These are phyloP conservation scores for Noctua pronuba DNA, from an alignment of 2,888 invertebrate genomes.

Conservation along the genomic window DNA sequence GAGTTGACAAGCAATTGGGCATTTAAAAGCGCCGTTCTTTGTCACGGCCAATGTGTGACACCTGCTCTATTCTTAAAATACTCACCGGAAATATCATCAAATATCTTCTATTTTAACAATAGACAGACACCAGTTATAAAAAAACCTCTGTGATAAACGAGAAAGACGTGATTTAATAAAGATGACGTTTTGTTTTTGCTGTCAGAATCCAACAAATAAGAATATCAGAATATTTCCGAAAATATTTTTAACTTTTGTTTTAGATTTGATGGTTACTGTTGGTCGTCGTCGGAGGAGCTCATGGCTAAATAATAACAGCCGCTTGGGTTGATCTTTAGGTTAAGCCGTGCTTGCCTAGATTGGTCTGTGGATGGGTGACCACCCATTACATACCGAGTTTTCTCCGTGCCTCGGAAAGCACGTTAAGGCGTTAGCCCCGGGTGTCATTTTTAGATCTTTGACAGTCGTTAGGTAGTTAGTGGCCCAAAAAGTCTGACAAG, in stretches of 20 bases:
- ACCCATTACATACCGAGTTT: no score
- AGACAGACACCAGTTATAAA: conserved; percentile 3
- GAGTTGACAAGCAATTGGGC: conserved; percentile 26
- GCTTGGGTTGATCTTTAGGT: no score
- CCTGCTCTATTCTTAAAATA: conserved; percentile 6
- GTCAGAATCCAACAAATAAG: background rate
- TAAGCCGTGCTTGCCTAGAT: no score
- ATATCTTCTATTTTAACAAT: conserved; percentile 6
- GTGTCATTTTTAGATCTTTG: no score
- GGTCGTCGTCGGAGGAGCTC: no score
- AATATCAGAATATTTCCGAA: background rate
- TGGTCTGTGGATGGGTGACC: no score
- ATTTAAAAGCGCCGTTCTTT: conserved; percentile 4
- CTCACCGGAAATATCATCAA: background rate
- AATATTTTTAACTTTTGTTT: background rate
- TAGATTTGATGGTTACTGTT: background rate
- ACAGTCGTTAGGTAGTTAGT: no score
- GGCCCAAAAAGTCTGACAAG: no score
- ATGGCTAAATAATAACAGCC: no score
- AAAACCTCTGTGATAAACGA: background rate
- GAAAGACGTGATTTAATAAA: background rate
- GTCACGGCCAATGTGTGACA: conserved; percentile 20
- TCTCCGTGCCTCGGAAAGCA: no score
- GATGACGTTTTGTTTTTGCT: background rate
- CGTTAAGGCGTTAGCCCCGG: no score